Evolutionary conservation across 2,797 vertebrate genomes (phyloP).

Genomic region (Falco cherrug): DNA sequence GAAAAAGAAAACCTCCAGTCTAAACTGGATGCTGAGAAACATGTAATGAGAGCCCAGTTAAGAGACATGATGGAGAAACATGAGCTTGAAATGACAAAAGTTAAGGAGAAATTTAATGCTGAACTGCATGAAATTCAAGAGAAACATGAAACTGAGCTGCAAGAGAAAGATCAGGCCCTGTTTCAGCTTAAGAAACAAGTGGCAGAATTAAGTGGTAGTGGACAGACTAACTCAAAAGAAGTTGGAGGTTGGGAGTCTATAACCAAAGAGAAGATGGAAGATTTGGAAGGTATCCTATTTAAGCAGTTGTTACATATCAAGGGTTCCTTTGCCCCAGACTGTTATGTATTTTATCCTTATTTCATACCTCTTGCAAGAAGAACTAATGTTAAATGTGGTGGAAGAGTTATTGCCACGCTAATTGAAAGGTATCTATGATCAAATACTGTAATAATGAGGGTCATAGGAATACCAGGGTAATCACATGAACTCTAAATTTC

Average conservation of each 20-base stretch:
- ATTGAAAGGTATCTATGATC: background rate
- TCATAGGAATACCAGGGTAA: background rate
- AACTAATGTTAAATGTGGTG: background rate
- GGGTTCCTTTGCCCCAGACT: background rate
- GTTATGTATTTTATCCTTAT: rapidly evolving
- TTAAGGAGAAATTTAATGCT: conserved; percentile 69
- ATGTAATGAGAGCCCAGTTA: conserved; percentile 90
- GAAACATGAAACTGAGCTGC: conserved; percentile 79
- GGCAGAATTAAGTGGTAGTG: conserved; percentile 71
- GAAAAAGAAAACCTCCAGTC: conserved; percentile 89
- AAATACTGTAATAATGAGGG: background rate
- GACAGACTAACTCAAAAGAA: background rate
- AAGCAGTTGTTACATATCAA: background rate
- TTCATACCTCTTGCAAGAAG: background rate
- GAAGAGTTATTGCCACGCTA: background rate
- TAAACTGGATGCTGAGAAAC: conserved; percentile 91
- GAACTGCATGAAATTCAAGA: conserved; percentile 67
- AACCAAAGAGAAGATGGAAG: conserved; percentile 73
- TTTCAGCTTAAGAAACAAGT: conserved; percentile 75
- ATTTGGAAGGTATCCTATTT: conserved; percentile 83
- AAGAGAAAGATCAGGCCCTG: conserved; percentile 77
- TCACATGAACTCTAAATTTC: background rate
- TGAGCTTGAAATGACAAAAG: conserved; percentile 78
- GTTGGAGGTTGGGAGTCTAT: conserved; percentile 7
- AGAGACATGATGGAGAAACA: conserved; percentile 91